These are phyloP conservation scores for Rhinoraja longicauda DNA, from an alignment of 2,797 vertebrate genomes.

Conservation along the genomic window DNA sequence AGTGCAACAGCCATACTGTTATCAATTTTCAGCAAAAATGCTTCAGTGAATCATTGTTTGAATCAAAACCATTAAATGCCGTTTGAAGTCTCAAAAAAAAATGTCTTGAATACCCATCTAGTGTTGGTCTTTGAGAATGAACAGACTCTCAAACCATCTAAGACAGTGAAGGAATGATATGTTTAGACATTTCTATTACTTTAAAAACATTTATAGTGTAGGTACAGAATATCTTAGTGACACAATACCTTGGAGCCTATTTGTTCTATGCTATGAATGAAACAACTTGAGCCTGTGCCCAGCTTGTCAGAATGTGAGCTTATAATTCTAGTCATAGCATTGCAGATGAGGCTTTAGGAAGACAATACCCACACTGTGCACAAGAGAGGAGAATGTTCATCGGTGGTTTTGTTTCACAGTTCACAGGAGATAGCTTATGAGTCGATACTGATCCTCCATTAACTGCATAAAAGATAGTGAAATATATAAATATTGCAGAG, in stretches of 20 bases:
- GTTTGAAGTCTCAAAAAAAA: neutral
- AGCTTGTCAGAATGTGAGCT: neutral
- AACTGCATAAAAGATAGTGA: neutral
- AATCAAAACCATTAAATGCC: constrained; percentile 12
- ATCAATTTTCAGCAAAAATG: no score
- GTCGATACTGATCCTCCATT: neutral
- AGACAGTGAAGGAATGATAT: neutral
- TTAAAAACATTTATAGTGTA: neutral
- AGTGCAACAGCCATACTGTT: no score
- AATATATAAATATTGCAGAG: neutral
- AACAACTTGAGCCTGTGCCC: neutral
- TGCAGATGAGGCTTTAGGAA: neutral
- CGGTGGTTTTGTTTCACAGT: neutral
- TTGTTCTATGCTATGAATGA: neutral
- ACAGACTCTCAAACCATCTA: neutral
- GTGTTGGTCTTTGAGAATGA: neutral
- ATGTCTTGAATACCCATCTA: neutral
- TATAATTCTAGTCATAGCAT: neutral
- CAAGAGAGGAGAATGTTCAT: neutral
- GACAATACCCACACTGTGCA: neutral
- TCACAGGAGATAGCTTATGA: neutral
- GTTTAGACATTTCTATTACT: neutral
- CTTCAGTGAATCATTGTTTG: neutral
- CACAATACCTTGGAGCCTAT: neutral
- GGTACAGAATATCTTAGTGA: constrained; percentile 2